phyloP scores from a whole-genome alignment of 2,797 vertebrate species.

The Sebastes vulpes region DNA sequence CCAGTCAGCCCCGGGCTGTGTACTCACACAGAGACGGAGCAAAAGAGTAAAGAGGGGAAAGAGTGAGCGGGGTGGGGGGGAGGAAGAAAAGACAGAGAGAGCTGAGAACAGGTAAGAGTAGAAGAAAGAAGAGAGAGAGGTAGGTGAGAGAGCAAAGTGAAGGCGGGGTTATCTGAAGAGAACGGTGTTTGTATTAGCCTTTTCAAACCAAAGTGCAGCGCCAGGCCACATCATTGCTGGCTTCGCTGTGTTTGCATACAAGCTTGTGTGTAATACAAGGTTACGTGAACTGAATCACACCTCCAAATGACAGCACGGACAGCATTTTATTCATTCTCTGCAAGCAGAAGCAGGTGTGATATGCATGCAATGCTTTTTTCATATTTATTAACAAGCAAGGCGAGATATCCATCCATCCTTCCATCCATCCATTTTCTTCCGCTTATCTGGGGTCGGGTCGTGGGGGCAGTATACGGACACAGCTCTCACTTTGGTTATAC shows the following conservation, averaged over 20 bases:
- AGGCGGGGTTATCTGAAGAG: slow-evolving; percentile 16
- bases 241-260: slow-evolving; percentile 18
- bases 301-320: not conserved
- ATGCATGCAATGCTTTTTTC: not conserved
- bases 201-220: slow-evolving; percentile 24
- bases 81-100: not conserved
- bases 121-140: not conserved
- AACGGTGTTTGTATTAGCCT: slow-evolving; percentile 41
- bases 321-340: not conserved
- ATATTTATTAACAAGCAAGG: not conserved
- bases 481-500: too few relatives aligned
- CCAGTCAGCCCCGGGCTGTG: slow-evolving; percentile 76
- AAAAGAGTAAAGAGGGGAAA: slow-evolving; percentile 58
- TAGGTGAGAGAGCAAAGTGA: slow-evolving; percentile 4
- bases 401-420: too few relatives aligned
- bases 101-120: not conserved
- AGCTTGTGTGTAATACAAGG: slow-evolving; percentile 8
- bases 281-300: not conserved
- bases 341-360: not conserved
- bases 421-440: too few relatives aligned
- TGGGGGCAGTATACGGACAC: too few relatives aligned
- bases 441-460: too few relatives aligned
- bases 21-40: slow-evolving; percentile 59
- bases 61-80: not conserved
- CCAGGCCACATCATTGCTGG: not conserved